A percentile compares a stretch with the other conserved stretches of the same genome.
Conservation (phyloP, 2,797 vertebrate species). For the Periparus ater region DNA sequence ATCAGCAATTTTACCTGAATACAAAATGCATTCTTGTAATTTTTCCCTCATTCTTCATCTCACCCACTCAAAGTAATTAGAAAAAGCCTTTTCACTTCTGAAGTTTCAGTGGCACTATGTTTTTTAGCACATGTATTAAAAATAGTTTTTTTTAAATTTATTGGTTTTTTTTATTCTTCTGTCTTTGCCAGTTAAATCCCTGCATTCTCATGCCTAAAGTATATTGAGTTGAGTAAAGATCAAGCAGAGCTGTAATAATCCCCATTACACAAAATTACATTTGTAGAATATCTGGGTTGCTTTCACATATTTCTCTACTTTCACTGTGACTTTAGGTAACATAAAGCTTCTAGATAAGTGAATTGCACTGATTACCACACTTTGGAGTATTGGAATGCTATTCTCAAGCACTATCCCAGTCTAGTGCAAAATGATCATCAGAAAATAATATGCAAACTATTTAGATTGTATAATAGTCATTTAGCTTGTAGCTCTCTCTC, state of each 20-base stretch:
- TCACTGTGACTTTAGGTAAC: background rate
- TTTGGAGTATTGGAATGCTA: background rate
- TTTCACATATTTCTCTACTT: background rate
- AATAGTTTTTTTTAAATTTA: background rate
- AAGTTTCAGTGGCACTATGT: background rate
- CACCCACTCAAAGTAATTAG: conserved; percentile 23
- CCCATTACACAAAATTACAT: background rate
- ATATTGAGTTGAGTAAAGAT: background rate
- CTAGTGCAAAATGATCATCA: background rate
- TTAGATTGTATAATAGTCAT: background rate
- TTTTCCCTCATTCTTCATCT: background rate
- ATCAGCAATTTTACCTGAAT: conserved; percentile 10
- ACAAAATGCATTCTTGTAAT: background rate
- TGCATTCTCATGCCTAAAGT: background rate
- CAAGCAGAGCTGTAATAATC: background rate
- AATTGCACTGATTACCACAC: background rate
- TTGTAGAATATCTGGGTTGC: background rate
- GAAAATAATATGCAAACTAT: background rate
- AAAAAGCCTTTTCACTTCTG: background rate
- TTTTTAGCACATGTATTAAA: background rate
- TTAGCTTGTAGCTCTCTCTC: background rate
- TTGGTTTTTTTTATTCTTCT: background rate
- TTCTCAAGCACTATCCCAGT: background rate
- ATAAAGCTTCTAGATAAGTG: background rate
- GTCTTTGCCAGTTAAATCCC: background rate